Conservation (phyloP, 2,113 vertebrate genomes). For the Scophthalmus maximus region DNA sequence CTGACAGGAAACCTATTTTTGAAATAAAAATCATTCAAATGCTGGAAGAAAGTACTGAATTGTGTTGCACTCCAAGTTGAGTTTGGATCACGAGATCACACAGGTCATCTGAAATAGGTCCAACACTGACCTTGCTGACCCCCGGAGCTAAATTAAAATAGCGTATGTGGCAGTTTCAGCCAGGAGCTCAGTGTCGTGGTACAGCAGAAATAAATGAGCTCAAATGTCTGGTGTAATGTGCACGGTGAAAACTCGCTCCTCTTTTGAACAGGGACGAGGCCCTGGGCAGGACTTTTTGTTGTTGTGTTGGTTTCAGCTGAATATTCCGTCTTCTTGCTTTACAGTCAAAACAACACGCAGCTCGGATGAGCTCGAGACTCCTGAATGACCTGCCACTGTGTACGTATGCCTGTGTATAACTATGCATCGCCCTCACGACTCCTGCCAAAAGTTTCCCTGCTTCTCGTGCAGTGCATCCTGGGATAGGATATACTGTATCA, state of each 20-base stretch:
- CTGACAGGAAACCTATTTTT: background rate
- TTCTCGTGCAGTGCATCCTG: background rate
- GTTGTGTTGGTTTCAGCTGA: background rate
- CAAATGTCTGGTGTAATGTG: background rate
- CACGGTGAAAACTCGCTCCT: constrained; percentile 27
- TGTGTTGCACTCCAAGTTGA: constrained; percentile 1
- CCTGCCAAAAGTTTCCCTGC: background rate
- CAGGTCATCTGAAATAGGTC: constrained; percentile 34
- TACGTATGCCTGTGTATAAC: background rate
- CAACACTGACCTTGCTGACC: constrained; percentile 48
- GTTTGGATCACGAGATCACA: constrained; percentile 3
- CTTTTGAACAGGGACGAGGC: constrained; percentile 25
- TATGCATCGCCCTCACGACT: background rate
- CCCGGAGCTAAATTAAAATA: constrained; percentile 67
- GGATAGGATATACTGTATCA: background rate
- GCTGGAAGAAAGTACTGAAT: background rate
- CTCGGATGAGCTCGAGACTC: background rate
- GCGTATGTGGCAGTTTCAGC: constrained; percentile 58
- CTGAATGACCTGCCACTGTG: background rate
- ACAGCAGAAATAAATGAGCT: constrained; percentile 44
- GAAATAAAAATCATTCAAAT: background rate
- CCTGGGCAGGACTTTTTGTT: background rate
- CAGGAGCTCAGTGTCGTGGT: constrained; percentile 54
- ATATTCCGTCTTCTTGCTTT: constrained; percentile 2
- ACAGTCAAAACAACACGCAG: too few species aligned